These are phyloP conservation scores for Chromoteleia sp. DNA, from an alignment of 2,888 invertebrate species.

Conservation along the genomic window DNA sequence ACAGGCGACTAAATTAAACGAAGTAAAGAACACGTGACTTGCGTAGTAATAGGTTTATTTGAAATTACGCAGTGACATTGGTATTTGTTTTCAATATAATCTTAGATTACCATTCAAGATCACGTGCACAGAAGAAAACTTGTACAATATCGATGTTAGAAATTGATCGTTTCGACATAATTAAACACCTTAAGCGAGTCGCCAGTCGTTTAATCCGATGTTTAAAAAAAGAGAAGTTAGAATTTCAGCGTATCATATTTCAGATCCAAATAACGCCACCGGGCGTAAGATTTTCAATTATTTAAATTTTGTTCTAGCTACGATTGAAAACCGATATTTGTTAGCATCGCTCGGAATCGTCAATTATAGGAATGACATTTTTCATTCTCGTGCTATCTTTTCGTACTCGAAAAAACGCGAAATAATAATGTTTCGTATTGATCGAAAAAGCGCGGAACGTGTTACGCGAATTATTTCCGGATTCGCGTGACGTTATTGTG, in stretches of 20 bases:
- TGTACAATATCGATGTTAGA: too few species aligned
- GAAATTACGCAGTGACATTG: conserved; percentile 22
- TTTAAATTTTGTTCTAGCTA: background rate
- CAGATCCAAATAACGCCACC: background rate
- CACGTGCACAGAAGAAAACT: too few species aligned
- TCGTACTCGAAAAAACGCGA: background rate
- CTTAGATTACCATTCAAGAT: too few species aligned
- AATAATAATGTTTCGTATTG: conserved; percentile 2
- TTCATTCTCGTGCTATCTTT: conserved; percentile 1
- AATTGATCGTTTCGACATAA: too few species aligned
- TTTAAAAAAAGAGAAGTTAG: too few species aligned
- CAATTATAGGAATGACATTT: conserved; percentile 17
- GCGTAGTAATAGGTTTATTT: conserved; percentile 14
- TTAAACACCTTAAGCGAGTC: too few species aligned
- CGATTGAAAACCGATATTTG: conserved; percentile 13
- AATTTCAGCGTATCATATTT: background rate
- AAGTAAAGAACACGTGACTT: conserved; percentile 14
- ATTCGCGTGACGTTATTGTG: background rate
- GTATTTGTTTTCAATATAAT: conserved; percentile 4
- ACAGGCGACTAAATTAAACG: background rate
- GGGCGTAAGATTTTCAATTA: conserved; percentile 6
- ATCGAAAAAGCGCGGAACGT: background rate
- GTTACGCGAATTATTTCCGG: too few species aligned
- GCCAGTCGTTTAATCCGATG: too few species aligned
- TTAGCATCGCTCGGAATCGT: conserved; percentile 13